A percentile compares a stretch with the other conserved stretches of the same genome.
Evolutionary conservation across 2,888 invertebrate genomes (phyloP).

Genomic region (Melikaiella ostensackeni): DNA sequence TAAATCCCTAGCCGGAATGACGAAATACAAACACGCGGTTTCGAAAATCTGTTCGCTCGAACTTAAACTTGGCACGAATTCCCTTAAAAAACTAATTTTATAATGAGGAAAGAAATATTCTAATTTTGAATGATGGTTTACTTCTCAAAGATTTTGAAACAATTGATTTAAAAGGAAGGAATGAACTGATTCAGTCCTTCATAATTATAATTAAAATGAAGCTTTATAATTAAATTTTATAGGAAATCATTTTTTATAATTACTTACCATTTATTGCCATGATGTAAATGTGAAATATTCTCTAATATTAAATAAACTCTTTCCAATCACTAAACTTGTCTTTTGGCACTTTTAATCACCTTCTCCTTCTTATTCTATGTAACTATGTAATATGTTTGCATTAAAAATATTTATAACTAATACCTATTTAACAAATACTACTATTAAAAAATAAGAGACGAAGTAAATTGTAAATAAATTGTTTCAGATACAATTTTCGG

Average conservation of each 20-base stretch:
- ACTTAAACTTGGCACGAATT: not conserved
- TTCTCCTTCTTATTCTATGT: not conserved
- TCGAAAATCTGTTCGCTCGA: not conserved
- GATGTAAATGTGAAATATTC: not conserved
- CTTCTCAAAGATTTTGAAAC: not conserved
- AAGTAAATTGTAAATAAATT: not conserved
- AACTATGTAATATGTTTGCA: not conserved
- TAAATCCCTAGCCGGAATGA: conserved; percentile 13
- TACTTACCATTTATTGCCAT: conserved; percentile 34
- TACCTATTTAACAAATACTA: not conserved
- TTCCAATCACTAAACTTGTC: not conserved
- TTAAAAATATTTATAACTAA: not conserved
- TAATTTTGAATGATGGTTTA: not conserved
- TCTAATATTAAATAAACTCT: not conserved
- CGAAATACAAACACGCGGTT: conserved; percentile 29
- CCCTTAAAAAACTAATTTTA: not conserved
- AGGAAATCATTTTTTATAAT: not conserved
- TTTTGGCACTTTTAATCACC: conserved; percentile 8
- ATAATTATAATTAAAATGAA: not conserved
- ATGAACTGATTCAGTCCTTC: too few relatives aligned
- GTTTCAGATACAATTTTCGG: not conserved
- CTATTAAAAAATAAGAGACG: too few relatives aligned
- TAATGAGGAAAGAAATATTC: not conserved
- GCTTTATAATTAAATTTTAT: not conserved
- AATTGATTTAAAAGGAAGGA: not conserved